Evolutionary conservation across 1,140 invertebrate genomes (phyloP).

Genomic region (Ctenoplectra terminalis): DNA sequence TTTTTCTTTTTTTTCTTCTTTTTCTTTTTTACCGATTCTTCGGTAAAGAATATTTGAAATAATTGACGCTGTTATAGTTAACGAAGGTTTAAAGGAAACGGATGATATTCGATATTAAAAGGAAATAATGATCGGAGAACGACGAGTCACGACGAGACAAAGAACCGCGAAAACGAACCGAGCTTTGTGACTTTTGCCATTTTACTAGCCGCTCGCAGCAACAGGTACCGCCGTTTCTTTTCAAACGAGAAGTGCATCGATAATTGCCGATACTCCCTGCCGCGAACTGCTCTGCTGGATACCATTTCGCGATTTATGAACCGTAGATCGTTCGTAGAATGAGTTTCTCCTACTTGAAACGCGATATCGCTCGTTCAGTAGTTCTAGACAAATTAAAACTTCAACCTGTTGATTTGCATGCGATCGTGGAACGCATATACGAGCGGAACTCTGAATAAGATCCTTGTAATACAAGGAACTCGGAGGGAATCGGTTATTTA

Average conservation of each 20-base stretch:
- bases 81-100: too few relatives aligned
- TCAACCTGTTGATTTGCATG: neutral
- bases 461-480: too few relatives aligned
- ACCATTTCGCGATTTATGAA: neutral
- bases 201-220: slow-evolving; percentile 5
- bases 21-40: too few relatives aligned
- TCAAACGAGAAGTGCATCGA: slow-evolving; percentile 8
- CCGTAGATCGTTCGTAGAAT: neutral
- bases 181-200: neutral
- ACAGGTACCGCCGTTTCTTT: slow-evolving; percentile 39
- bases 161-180: neutral
- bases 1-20: too few relatives aligned
- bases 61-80: too few relatives aligned
- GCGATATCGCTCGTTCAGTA: too few relatives aligned
- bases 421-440: too few relatives aligned
- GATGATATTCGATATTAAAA: too few relatives aligned
- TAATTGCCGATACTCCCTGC: slow-evolving; percentile 9
- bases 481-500: too few relatives aligned
- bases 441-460: too few relatives aligned
- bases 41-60: too few relatives aligned
- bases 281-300: too few relatives aligned
- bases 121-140: neutral
- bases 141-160: neutral
- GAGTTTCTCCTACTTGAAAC: neutral
- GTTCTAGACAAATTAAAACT: neutral